Base-by-base conservation (phyloP, 1,140 invertebrate species). In the Orchesella cincta region DNA sequence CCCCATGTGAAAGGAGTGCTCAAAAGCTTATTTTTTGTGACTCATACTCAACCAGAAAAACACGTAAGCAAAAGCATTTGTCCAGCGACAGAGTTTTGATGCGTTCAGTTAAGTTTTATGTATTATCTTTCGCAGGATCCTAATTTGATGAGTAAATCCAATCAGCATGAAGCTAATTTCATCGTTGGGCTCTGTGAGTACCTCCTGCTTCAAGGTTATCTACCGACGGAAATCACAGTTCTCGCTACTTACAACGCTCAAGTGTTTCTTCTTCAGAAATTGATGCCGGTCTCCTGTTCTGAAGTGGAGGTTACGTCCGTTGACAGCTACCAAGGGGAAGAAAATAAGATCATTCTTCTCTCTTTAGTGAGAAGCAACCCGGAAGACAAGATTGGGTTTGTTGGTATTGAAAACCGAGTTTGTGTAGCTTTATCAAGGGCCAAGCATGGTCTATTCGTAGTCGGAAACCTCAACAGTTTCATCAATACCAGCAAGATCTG, bases 271-370 rank as follows among this genome's bases (percentile, higher is more conserved):
- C 80, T 1, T 80, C 79, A 18, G 82, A 84, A 77, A 34, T 81
- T 1, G 3, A 33, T 28, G 28, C 52, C 14, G 14, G 67, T 8
- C 18, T 14, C 31, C 5, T 70, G 76, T 57, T 31, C n/a, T 57
- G 83, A 86, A n/a, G 86, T 91, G 12, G 86, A 87, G 72, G 88
- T 94, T 26, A 89, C 89, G 39, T 89, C 90, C 3, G 89, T 95
- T 1, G 94, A 96, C 84, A 94, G 93, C 83, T 95, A 89, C 83
- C 93, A 95, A 87, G 94, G 94, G 0, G 91, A 95, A 84, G 94
- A 96, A 85, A 92, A 90, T 46, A 90, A 93, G 79, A 94, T 96
- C 34, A 91, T 96, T 76, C 83, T 96, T 1, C 83, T 96, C 14
- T 95, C 94, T 0, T 85, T 96, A 1, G 93, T 96, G 0, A 86